A percentile compares a stretch with the other conserved stretches of the same genome.
These are phyloP conservation scores for Archaeoteleia sp. DNA, from an alignment of 2,888 invertebrate species.

Conservation along the genomic window DNA sequence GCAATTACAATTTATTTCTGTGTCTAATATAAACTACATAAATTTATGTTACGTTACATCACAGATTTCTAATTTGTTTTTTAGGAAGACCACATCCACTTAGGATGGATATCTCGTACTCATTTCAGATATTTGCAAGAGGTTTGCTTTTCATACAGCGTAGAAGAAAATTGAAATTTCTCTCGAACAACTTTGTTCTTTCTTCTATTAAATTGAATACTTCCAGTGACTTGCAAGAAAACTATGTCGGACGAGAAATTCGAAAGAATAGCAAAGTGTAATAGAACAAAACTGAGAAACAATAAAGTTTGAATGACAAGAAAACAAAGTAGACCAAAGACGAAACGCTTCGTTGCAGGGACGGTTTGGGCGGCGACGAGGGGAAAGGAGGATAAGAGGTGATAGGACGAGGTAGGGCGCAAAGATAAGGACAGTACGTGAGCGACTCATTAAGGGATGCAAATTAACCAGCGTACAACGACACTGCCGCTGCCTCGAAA, in stretches of 20 bases:
- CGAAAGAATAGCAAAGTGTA: slow-evolving; percentile 21
- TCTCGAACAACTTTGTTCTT: slow-evolving; percentile 10
- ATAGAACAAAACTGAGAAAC: slow-evolving; percentile 21
- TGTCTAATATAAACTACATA: too few relatives aligned
- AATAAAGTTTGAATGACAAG: slow-evolving; percentile 42
- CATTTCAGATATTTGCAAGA: neutral
- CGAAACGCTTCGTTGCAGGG: slow-evolving; percentile 19
- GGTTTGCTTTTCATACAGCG: neutral
- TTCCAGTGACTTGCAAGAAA: neutral
- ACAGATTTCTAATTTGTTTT: too few relatives aligned
- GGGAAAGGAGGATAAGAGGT: slow-evolving; percentile 12
- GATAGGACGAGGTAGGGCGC: slow-evolving; percentile 54
- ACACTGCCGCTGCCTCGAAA: slow-evolving; percentile 57
- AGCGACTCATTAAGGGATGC: slow-evolving; percentile 73
- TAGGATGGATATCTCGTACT: too few relatives aligned
- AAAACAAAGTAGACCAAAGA: slow-evolving; percentile 30
- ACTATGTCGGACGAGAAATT: slow-evolving; percentile 10
- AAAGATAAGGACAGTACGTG: slow-evolving; percentile 70
- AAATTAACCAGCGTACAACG: slow-evolving; percentile 66
- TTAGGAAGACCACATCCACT: too few relatives aligned
- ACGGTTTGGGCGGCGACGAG: slow-evolving; percentile 8
- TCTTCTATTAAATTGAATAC: slow-evolving; percentile 20
- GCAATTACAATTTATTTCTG: slow-evolving; percentile 4
- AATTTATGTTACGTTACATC: too few relatives aligned
- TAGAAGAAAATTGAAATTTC: slow-evolving; percentile 14